Conservation (phyloP, 2,113 vertebrate genomes). For the Leptobrachium ailaonicum region DNA sequence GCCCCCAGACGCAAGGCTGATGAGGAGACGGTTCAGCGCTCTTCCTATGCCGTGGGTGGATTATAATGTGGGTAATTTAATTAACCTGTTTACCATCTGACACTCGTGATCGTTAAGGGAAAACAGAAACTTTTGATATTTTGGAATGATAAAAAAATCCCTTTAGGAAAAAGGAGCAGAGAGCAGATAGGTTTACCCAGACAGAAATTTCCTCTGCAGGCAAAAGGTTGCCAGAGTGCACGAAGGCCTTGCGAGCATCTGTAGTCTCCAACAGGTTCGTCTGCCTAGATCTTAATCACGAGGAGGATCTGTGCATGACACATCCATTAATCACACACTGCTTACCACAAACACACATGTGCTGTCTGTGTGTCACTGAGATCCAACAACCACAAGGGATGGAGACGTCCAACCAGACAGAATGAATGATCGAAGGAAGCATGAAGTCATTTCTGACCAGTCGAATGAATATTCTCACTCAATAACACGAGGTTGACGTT, state of each 20-base stretch:
- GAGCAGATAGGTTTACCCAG: constrained; percentile 16
- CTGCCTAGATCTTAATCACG: not conserved
- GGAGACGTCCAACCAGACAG: constrained; percentile 1
- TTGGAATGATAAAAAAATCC: constrained; percentile 36
- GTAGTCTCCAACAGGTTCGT: not conserved
- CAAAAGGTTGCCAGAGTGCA: not conserved
- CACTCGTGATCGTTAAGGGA: constrained; percentile 17
- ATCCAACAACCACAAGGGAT: not conserved
- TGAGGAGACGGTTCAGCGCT: constrained; percentile 47
- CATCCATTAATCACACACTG: constrained; percentile 16
- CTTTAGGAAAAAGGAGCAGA: constrained; percentile 5
- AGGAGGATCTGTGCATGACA: not conserved
- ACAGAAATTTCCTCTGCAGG: not conserved
- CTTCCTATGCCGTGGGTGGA: constrained; percentile 51
- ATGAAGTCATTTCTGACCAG: too few species aligned
- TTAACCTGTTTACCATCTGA: constrained; percentile 62
- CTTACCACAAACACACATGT: constrained; percentile 22
- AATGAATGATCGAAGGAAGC: not conserved
- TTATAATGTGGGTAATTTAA: constrained; percentile 63
- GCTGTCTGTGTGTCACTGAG: not conserved
- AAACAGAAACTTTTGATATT: constrained; percentile 46
- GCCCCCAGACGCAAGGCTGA: constrained; percentile 53
- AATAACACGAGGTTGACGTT: too few species aligned
- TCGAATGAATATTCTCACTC: too few species aligned
- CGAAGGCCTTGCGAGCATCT: not conserved